A percentile compares a stretch with the other conserved stretches of the same genome.
phyloP scores from a whole-genome alignment of 2,797 vertebrate species.

The Neostethus bicornis region DNA sequence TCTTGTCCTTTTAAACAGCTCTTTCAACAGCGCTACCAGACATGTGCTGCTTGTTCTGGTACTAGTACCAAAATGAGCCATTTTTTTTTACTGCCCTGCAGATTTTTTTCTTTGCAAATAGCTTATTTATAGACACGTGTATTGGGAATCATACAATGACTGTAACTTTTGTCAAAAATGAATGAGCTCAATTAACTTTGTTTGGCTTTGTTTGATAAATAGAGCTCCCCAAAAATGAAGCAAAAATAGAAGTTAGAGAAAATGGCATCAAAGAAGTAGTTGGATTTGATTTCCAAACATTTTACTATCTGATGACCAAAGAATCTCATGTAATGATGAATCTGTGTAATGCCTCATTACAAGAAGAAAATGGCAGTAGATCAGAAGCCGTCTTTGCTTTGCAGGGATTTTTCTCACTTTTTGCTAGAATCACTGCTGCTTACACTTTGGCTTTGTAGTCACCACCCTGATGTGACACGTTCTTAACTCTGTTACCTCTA shows the following conservation, averaged over 20 bases:
- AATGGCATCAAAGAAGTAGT: slow-evolving; percentile 3
- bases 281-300: slow-evolving; percentile 1
- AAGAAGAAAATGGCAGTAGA: slow-evolving; percentile 1
- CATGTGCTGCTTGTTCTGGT: too few relatives aligned
- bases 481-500: slow-evolving; percentile 3
- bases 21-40: too few relatives aligned
- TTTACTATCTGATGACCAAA: slow-evolving; percentile 3
- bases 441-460: slow-evolving; percentile 14
- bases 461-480: slow-evolving; percentile 14
- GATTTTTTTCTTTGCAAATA: too few relatives aligned
- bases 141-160: too few relatives aligned
- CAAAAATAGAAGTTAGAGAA: slow-evolving; percentile 20
- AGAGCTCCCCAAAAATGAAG: too few relatives aligned
- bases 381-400: slow-evolving; percentile 22
- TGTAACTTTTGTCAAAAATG: too few relatives aligned
- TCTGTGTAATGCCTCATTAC: neutral
- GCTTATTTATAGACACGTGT: too few relatives aligned
- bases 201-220: slow-evolving; percentile 10
- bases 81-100: too few relatives aligned
- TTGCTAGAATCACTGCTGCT: slow-evolving; percentile 7
- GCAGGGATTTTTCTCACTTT: slow-evolving; percentile 17
- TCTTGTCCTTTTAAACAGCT: too few relatives aligned
- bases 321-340: neutral
- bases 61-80: too few relatives aligned
- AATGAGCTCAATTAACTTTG: slow-evolving; percentile 7